Evolutionary conservation across 1,140 invertebrate genomes (phyloP).

Genomic region (Euwallacea fornicatus): DNA sequence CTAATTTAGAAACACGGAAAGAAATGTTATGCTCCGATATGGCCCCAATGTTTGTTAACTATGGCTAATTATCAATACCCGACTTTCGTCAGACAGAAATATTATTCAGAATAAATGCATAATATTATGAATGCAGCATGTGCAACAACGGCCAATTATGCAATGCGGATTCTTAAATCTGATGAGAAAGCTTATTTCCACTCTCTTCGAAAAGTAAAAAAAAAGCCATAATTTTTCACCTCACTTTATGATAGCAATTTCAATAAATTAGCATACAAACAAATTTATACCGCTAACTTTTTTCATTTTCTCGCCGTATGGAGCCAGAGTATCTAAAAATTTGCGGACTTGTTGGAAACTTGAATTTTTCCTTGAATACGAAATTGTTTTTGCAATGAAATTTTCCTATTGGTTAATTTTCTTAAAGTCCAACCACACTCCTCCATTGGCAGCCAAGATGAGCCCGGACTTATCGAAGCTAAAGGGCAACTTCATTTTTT

Average conservation of each 20-base stretch:
- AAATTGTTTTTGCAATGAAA: neutral
- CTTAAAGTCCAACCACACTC: conserved; percentile 47
- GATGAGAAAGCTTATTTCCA: too few species aligned
- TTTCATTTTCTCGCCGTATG: conserved; percentile 2
- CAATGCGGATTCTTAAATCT: too few species aligned
- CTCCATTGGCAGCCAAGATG: conserved; percentile 56
- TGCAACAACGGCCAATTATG: too few species aligned
- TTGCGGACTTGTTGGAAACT: neutral
- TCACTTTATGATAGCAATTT: neutral
- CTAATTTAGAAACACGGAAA: too few species aligned
- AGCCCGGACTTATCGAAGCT: conserved; percentile 45
- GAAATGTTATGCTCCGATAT: too few species aligned
- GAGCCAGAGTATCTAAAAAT: conserved; percentile 8
- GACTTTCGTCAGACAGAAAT: too few species aligned
- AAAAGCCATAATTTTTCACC: neutral
- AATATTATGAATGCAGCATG: too few species aligned
- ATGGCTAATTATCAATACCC: too few species aligned
- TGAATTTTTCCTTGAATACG: neutral
- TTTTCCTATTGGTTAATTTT: conserved; percentile 47
- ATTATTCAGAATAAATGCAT: too few species aligned
- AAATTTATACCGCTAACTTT: neutral
- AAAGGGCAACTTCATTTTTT: conserved; percentile 43
- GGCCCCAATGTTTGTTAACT: too few species aligned
- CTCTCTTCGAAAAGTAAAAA: too few species aligned
- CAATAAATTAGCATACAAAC: conserved; percentile 3